Evolutionary conservation across 2,888 invertebrate species (phyloP).

Genomic region (Tetranychus piercei): DNA sequence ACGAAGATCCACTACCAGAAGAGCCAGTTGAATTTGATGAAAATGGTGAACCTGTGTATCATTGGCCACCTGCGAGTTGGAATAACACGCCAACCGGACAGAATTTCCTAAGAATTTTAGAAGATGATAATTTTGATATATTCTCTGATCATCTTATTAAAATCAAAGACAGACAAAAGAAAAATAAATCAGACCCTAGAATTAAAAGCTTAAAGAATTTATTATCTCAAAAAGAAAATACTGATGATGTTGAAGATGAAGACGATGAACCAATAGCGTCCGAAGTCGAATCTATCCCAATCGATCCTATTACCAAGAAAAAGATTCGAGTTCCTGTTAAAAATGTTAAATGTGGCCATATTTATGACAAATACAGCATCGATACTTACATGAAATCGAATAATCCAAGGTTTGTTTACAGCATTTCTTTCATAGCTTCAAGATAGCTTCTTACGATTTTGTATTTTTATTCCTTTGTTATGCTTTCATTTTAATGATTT

Average conservation of each 20-base stretch:
- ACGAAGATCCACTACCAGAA: too few relatives aligned
- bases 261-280: background rate
- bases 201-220: background rate
- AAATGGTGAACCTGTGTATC: too few relatives aligned
- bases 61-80: too few relatives aligned
- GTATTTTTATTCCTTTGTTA: background rate
- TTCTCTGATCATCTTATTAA: background rate
- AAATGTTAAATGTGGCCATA: conserved; percentile 23
- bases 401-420: background rate
- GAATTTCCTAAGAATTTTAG: background rate
- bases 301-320: conserved; percentile 25
- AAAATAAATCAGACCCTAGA: background rate
- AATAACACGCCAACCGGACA: too few relatives aligned
- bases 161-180: background rate
- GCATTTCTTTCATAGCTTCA: background rate
- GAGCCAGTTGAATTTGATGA: too few relatives aligned
- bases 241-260: background rate
- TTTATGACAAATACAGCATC: conserved; percentile 22
- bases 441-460: background rate
- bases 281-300: conserved; percentile 15
- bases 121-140: background rate
- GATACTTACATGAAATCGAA: background rate
- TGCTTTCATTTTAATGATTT: background rate
- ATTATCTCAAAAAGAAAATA: background rate
- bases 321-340: conserved; percentile 23